Evolutionary conservation across 2,113 vertebrate species (phyloP).

Genomic region (Nanorana parkeri): DNA sequence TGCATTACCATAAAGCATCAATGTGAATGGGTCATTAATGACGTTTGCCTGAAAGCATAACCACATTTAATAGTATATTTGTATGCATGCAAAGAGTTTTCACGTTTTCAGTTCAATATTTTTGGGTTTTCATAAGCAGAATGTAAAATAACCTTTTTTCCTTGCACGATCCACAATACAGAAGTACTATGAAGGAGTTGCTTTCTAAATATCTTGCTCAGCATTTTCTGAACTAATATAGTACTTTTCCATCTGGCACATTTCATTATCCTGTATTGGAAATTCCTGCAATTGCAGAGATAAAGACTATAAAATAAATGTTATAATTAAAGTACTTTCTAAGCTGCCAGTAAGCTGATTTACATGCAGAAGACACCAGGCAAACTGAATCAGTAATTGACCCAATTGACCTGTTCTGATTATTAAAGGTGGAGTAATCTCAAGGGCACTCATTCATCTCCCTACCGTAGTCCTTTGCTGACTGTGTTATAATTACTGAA

Average conservation of each 20-base stretch:
- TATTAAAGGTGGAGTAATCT: conserved; percentile 70
- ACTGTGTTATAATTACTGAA: conserved; percentile 70
- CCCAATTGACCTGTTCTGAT: conserved; percentile 65
- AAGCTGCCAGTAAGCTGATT: conserved; percentile 68
- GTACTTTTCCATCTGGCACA: conserved; percentile 48
- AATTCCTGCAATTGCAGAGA: conserved; percentile 62
- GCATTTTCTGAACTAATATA: conserved; percentile 27
- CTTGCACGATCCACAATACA: neutral
- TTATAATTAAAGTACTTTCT: conserved; percentile 57
- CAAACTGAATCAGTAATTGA: conserved; percentile 73
- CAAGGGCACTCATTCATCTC: conserved; percentile 67
- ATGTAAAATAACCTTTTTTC: neutral
- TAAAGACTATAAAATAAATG: conserved; percentile 63
- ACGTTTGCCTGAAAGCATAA: no score
- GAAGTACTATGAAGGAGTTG: neutral
- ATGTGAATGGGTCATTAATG: no score
- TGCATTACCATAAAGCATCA: no score
- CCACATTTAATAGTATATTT: no score
- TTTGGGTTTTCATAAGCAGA: neutral
- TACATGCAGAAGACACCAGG: conserved; percentile 65
- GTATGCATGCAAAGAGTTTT: no score
- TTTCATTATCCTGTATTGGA: conserved; percentile 55
- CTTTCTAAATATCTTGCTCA: conserved; percentile 13
- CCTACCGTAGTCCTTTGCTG: conserved; percentile 59
- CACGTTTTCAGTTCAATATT: neutral